phyloP scores from a whole-genome alignment of 2,888 invertebrate genomes.

The Tholera decimalis region DNA sequence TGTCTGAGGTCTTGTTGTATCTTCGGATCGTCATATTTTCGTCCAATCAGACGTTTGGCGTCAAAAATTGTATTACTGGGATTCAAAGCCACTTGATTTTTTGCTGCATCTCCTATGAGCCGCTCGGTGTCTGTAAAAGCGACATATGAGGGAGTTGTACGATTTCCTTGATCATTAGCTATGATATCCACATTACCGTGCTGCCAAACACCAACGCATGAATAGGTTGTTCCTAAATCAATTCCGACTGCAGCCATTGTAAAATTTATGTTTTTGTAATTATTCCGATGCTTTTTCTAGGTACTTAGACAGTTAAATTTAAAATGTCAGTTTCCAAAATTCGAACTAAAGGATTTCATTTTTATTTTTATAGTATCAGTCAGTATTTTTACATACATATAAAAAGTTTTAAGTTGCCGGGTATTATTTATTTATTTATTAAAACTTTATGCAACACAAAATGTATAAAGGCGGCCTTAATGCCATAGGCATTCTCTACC shows the following conservation, averaged over 20 bases:
- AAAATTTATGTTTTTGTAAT: constrained; percentile 25
- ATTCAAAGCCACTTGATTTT: constrained; percentile 94
- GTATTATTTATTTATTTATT: too few relatives aligned
- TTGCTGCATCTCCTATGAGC: constrained; percentile 93
- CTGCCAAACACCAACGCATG: constrained; percentile 89
- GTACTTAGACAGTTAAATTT: constrained; percentile 27
- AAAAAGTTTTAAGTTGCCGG: neutral
- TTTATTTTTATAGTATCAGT: constrained; percentile 7
- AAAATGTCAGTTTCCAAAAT: constrained; percentile 28
- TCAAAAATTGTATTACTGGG: constrained; percentile 95
- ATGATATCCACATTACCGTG: constrained; percentile 95
- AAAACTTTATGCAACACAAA: too few relatives aligned
- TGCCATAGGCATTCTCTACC: too few relatives aligned
- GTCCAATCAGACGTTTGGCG: constrained; percentile 96
- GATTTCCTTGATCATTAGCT: constrained; percentile 93
- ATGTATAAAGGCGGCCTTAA: too few relatives aligned
- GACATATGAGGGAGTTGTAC: constrained; percentile 94
- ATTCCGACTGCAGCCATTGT: constrained; percentile 89
- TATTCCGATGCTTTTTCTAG: constrained; percentile 12
- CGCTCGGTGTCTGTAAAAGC: constrained; percentile 93
- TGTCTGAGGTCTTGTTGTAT: constrained; percentile 95
- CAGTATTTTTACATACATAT: constrained; percentile 17
- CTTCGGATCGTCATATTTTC: constrained; percentile 94
- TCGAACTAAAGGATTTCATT: constrained; percentile 17
- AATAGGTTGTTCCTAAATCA: constrained; percentile 91